These are phyloP conservation scores for Ormyrus pomaceus DNA, from an alignment of 2,888 invertebrate species.

Conservation along the genomic window DNA sequence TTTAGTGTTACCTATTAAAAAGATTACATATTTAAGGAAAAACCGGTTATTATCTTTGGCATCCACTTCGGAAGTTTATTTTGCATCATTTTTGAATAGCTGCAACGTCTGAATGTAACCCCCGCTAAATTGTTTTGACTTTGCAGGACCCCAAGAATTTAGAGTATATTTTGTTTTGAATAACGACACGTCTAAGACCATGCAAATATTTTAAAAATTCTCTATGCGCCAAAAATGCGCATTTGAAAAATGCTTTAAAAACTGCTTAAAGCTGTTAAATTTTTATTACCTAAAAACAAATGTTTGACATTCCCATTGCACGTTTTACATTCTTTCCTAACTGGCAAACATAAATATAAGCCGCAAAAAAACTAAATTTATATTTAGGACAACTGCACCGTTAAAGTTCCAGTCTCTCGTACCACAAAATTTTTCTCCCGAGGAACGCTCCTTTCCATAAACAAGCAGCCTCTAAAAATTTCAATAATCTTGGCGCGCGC, in stretches of 20 bases:
- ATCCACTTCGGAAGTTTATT: constrained; percentile 27
- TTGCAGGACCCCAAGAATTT: constrained; percentile 16
- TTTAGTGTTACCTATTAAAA: constrained; percentile 13
- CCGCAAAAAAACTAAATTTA: too few relatives aligned
- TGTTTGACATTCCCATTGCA: constrained; percentile 6
- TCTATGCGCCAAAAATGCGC: too few relatives aligned
- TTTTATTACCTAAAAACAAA: constrained; percentile 23
- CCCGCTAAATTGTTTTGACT: constrained; percentile 28
- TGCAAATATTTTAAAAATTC: constrained; percentile 1
- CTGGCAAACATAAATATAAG: too few relatives aligned
- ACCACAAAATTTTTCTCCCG: too few relatives aligned
- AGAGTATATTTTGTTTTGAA: constrained; percentile 35
- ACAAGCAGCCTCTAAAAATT: too few relatives aligned
- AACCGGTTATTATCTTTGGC: constrained; percentile 38
- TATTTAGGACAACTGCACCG: too few relatives aligned
- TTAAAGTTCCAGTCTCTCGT: too few relatives aligned
- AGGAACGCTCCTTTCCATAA: too few relatives aligned
- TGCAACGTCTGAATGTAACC: constrained; percentile 20
- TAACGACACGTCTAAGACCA: not conserved
- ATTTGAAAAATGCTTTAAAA: not conserved
- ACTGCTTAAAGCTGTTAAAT: not conserved
- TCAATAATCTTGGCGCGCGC: too few relatives aligned
- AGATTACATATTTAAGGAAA: constrained; percentile 39
- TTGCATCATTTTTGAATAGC: constrained; percentile 25
- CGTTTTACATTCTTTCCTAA: too few relatives aligned